Base-by-base conservation (phyloP, 2,888 invertebrate genomes). In the Sicus ferrugineus region DNA sequence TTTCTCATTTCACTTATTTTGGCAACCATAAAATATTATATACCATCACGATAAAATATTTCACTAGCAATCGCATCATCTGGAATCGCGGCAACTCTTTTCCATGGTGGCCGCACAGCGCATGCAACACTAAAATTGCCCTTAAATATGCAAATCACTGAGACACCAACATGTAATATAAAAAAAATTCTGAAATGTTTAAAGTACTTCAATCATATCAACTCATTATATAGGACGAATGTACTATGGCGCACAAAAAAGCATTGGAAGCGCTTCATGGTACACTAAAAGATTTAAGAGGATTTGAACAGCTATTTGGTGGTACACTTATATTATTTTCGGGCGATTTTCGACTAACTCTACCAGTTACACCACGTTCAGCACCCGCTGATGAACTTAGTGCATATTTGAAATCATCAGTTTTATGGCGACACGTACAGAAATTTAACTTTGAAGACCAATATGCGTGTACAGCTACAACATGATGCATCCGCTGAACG, bases 381-480 rank as follows among this genome's bases (percentile, higher is more conserved):
- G 11, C 38, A 34, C 38, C 38, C 38, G 38, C 38, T 52, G 19
- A 52, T 14, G 3, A 5, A 52, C 19, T 52, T 6, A 23, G 23
- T 21, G 23, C 2, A 23, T 34, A 23, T 48, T n/a, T 23, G 4
- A 52, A 30, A 56, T 56, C n/a, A 3, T 56, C 67, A 1, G 4
- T 2, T 71, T 30, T 71, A 23, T 71, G 68, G 64, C 58, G 63
- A 28, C 46, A 67, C 52, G 63, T 71, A 31, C 26, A 76, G n/a
- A 54, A 74, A 48, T 67, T 62, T 73, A 9, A 11, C 59, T 61
- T 61, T 75, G n/a, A 68, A 50, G 16, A 70, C 68, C 42, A 75
- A 75, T 30, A 74, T 74, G 69, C 63, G 72, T 46, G 73, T 73
- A 62, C 28, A 54, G 56, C 38, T 72, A 38, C 70, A 65, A 71